A percentile compares a stretch with the other conserved stretches of the same genome.
These are phyloP conservation scores for Drosophila asahinai DNA, from an alignment of 1,140 invertebrate species.

Conservation along the genomic window DNA sequence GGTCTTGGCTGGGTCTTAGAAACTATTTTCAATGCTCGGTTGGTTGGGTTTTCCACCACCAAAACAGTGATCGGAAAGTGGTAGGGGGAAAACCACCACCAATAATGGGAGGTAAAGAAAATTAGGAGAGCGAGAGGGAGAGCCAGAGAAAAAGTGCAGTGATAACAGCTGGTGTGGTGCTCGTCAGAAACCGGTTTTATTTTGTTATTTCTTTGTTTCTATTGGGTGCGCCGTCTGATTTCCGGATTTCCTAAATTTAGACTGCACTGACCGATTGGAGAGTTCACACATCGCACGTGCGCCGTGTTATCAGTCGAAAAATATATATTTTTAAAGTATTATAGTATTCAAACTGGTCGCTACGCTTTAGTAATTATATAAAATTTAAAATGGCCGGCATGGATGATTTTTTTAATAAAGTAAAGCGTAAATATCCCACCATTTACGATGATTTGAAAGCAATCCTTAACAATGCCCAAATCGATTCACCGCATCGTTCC, in stretches of 20 bases:
- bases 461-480: conserved; percentile 36
- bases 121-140: background rate
- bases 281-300: conserved; percentile 13
- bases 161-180: conserved; percentile 16
- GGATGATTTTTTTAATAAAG: conserved; percentile 57
- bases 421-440: conserved; percentile 38
- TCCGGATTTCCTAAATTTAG: conserved; percentile 29
- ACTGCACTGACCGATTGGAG: conserved; percentile 23
- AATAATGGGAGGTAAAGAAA: conserved; percentile 1
- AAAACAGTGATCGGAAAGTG: conserved; percentile 21
- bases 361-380: background rate
- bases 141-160: conserved; percentile 14
- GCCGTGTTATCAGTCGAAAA: background rate
- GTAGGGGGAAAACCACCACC: conserved; percentile 48
- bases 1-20: conserved; percentile 21
- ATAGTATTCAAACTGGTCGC: too few species aligned
- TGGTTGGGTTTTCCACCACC: conserved; percentile 43
- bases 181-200: conserved; percentile 51
- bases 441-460: conserved; percentile 32
- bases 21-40: conserved; percentile 19
- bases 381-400: conserved; percentile 28
- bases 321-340: background rate
- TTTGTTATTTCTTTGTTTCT: conserved; percentile 25
- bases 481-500: conserved; percentile 36
- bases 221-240: background rate